Base-by-base conservation (phyloP, 2,888 invertebrate species). In the Ophioninae sp. region DNA sequence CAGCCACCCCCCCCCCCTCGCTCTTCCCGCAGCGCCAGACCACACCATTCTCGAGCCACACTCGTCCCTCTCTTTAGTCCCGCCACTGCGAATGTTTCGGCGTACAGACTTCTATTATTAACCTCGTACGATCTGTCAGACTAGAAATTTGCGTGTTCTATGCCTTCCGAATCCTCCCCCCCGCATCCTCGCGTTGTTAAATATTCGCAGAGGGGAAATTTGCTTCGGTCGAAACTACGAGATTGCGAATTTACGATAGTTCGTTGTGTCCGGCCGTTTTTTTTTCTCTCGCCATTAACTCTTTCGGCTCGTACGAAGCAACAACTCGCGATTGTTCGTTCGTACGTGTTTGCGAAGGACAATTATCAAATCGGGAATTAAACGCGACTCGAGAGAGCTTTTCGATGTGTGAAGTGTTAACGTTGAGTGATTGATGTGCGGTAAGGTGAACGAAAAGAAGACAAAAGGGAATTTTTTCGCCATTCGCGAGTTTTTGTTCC, bases 91-190 rank as follows among this genome's bases (percentile, higher is more conserved):
- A 20, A 50, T 76, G 72, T 69, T 74, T 59, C 59, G 21, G 8
- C 20, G 20, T 20, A 59, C 7, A 21, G 20, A 68, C 64, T 67
- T 77, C 84, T 85, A 84, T 84, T 84, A 81, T 81, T 81, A 79
- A 84, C 75, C 75, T 75, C 75, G 78, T 70, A 64, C 65, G 78
- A 78, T 81, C 83, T 84, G 81, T 81, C 83, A 84, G 81, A 75
- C 81, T 56, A 72, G 68, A 62, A 70, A 67, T 78, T 75, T 61
- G 75, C 39, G 64, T 72, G 65, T 78, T 50, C 23, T 67, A 77
- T 37, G n/a, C 39, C 37, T 23, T 57, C 37, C 13, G 44, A 8
- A 13, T 1, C 3, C 50, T 5, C 13, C 50, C 50, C 50, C 50
- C 59, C 59, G 20, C 6, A 7, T 13, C 21, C 20, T 21, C 6